phyloP scores from a whole-genome alignment of 1,140 invertebrate genomes.

The Episyrphus balteatus region DNA sequence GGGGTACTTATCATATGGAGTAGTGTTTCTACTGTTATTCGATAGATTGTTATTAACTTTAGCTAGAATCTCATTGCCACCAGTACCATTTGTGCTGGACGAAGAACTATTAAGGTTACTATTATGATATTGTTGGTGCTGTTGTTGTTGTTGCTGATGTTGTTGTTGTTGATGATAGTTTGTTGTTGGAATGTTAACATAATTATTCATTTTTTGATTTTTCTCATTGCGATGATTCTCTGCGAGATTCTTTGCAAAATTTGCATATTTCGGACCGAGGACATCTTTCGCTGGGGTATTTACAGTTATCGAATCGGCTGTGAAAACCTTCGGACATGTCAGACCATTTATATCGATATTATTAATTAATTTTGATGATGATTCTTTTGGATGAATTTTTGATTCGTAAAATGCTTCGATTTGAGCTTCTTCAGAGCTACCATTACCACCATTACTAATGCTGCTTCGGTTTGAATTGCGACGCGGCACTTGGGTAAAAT shows the following conservation, averaged over 20 bases:
- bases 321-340: conserved; percentile 66
- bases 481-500: conserved; percentile 43
- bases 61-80: conserved; percentile 13
- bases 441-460: not conserved
- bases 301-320: conserved; percentile 59
- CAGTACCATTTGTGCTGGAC: conserved; percentile 1
- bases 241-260: conserved; percentile 40
- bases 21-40: conserved; percentile 1
- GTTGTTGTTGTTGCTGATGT: not conserved
- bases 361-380: not conserved
- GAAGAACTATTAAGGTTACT: not conserved
- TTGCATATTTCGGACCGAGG: conserved; percentile 46
- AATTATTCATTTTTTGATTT: conserved; percentile 15
- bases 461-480: conserved; percentile 38
- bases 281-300: conserved; percentile 71
- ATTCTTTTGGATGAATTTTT: conserved; percentile 12
- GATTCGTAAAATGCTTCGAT: conserved; percentile 27
- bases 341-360: conserved; percentile 37
- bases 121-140: not conserved
- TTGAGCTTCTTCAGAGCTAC: conserved; percentile 5
- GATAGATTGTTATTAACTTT: conserved; percentile 26
- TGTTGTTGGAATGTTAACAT: conserved; percentile 9
- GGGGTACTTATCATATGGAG: conserved; percentile 33
- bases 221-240: conserved; percentile 34
- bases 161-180: not conserved